Percentiles rank a stretch among this genome's conserved stretches.
Conservation (phyloP, 2,888 invertebrate genomes). For the Beris morrisii region DNA sequence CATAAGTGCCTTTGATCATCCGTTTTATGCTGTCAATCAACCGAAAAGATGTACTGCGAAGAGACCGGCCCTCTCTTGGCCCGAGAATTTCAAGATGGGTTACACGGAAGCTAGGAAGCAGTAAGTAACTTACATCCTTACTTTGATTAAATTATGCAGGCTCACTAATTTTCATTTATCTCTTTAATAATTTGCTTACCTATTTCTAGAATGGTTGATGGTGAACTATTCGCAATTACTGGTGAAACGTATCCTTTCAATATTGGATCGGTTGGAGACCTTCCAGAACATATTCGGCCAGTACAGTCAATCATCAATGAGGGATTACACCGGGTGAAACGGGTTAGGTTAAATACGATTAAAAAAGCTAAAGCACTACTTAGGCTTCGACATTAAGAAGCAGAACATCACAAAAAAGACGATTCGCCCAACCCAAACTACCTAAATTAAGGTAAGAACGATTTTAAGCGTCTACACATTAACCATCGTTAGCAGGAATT, state of each 20-base stretch:
- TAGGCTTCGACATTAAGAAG: no score
- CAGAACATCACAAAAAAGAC: no score
- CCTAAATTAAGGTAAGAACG: no score
- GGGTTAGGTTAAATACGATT: constrained; percentile 6
- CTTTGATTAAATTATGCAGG: neutral
- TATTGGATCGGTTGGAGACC: neutral
- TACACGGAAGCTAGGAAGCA: constrained; percentile 48
- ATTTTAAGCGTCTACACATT: no score
- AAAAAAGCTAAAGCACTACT: constrained; percentile 7
- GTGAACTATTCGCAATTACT: constrained; percentile 20
- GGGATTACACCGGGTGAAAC: neutral
- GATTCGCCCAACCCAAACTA: no score
- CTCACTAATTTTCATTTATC: neutral
- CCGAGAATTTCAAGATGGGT: constrained; percentile 50
- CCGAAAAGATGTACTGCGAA: constrained; percentile 45
- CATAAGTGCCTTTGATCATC: constrained; percentile 51
- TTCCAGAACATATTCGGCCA: neutral
- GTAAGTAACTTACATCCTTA: constrained; percentile 39
- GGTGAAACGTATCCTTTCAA: constrained; percentile 18
- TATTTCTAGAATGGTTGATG: constrained; percentile 16
- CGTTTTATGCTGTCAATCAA: constrained; percentile 49
- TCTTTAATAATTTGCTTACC: neutral
- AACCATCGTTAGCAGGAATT: no score
- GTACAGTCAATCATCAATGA: neutral
- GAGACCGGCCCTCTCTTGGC: constrained; percentile 44